phyloP scores from a whole-genome alignment of 1,140 invertebrate species.

The Psix sp. region DNA sequence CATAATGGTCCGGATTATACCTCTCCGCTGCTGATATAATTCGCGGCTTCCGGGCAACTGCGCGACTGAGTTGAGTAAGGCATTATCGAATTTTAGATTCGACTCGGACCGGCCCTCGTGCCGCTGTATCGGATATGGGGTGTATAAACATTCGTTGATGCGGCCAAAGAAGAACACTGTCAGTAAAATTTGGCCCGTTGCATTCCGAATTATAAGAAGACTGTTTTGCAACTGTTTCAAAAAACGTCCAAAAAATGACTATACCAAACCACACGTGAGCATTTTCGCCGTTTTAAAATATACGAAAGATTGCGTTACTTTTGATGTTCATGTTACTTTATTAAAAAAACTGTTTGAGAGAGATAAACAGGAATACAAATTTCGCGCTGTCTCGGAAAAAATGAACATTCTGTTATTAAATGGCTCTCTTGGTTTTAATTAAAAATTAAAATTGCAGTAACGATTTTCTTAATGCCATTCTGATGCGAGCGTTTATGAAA shows the following conservation, averaged over 20 bases:
- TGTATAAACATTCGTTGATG: conserved; percentile 70
- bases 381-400: too few relatives aligned
- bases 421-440: neutral
- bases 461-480: conserved; percentile 18
- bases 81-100: conserved; percentile 76
- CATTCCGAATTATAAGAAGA: conserved; percentile 54
- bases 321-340: too few relatives aligned
- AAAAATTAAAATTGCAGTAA: conserved; percentile 5
- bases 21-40: conserved; percentile 65
- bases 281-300: too few relatives aligned
- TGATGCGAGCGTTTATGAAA: conserved; percentile 27
- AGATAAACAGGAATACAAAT: too few relatives aligned
- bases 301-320: too few relatives aligned
- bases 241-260: neutral
- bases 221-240: conserved; percentile 5
- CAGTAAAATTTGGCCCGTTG: conserved; percentile 51
- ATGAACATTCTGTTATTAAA: too few relatives aligned
- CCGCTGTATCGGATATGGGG: conserved; percentile 43
- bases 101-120: conserved; percentile 66
- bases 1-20: conserved; percentile 54
- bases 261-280: too few relatives aligned
- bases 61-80: conserved; percentile 67
- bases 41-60: conserved; percentile 72
- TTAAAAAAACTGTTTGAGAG: too few relatives aligned
- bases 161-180: conserved; percentile 46